A percentile compares a stretch with the other conserved stretches of the same genome.
Evolutionary conservation across 2,113 vertebrate species (phyloP).

Genomic region (Polypterus bichir): DNA sequence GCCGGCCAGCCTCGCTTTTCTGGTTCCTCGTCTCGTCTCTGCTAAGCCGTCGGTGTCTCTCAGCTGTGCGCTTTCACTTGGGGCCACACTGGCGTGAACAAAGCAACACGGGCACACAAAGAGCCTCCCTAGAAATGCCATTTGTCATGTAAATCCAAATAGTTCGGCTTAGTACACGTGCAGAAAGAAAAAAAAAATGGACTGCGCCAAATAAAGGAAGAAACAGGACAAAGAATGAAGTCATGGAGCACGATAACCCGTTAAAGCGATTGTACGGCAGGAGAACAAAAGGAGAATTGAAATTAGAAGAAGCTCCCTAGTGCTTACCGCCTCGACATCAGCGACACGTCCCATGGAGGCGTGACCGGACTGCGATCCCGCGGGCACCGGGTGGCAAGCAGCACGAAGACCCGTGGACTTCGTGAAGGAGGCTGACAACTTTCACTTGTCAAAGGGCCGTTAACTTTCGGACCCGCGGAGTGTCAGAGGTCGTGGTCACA

Average conservation of each 20-base stretch:
- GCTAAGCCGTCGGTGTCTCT: too few species aligned
- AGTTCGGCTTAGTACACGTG: slow-evolving; percentile 1
- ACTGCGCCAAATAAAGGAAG: slow-evolving; percentile 14
- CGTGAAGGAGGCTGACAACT: slow-evolving; percentile 3
- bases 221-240: background rate
- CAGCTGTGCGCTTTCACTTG: too few species aligned
- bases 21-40: too few species aligned
- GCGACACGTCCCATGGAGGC: slow-evolving; percentile 30
- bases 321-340: slow-evolving; percentile 29
- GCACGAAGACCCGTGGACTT: slow-evolving; percentile 15
- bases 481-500: too few species aligned
- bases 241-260: too few species aligned
- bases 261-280: background rate
- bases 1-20: too few species aligned
- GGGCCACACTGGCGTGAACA: slow-evolving; percentile 5
- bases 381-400: slow-evolving; percentile 13
- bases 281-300: background rate
- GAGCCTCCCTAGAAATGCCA: slow-evolving; percentile 31
- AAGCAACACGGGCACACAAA: slow-evolving; percentile 13
- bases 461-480: too few species aligned
- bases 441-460: too few species aligned
- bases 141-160: slow-evolving; percentile 11
- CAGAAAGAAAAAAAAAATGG: slow-evolving; percentile 7
- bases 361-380: slow-evolving; percentile 36
- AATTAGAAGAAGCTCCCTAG: background rate